A percentile compares a stretch with the other conserved stretches of the same genome.
phyloP scores from a whole-genome alignment of 2,888 invertebrate genomes.

The Gastrophysa polygoni region DNA sequence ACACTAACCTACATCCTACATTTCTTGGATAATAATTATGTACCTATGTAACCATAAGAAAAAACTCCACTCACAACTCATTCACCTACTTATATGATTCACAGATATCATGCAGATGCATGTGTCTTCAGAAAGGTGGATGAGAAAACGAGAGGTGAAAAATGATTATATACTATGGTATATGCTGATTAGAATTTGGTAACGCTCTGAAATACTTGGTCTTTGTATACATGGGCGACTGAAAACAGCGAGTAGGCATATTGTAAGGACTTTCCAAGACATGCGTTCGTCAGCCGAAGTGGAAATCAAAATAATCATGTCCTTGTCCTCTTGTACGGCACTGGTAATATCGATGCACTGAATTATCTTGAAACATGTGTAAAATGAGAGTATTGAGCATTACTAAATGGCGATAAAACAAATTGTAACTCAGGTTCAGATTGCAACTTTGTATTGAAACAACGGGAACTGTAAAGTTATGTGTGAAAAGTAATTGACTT shows the following conservation, averaged over 20 bases:
- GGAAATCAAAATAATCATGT: too few relatives aligned
- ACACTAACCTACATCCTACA: neutral
- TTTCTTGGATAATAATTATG: neutral
- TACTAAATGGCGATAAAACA: conserved; percentile 24
- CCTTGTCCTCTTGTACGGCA: neutral
- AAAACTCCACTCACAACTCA: too few relatives aligned
- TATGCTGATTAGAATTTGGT: too few relatives aligned
- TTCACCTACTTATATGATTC: too few relatives aligned
- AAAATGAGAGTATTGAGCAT: conserved; percentile 22
- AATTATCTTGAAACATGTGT: conserved; percentile 13
- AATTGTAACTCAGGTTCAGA: conserved; percentile 24
- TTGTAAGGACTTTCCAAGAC: too few relatives aligned
- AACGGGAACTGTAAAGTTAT: conserved; percentile 27
- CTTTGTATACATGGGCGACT: too few relatives aligned
- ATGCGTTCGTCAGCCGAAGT: too few relatives aligned
- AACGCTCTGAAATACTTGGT: too few relatives aligned
- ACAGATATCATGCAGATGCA: too few relatives aligned
- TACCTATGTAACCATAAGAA: neutral
- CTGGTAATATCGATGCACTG: neutral
- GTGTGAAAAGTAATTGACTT: conserved; percentile 23
- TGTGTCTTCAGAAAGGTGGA: neutral
- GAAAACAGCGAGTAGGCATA: too few relatives aligned
- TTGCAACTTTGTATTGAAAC: conserved; percentile 33
- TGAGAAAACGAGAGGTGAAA: too few relatives aligned
- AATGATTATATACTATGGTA: too few relatives aligned